A percentile compares a stretch with the other conserved stretches of the same genome.
Conservation (phyloP, 2,888 invertebrate genomes). For the Philereme vetulata region DNA sequence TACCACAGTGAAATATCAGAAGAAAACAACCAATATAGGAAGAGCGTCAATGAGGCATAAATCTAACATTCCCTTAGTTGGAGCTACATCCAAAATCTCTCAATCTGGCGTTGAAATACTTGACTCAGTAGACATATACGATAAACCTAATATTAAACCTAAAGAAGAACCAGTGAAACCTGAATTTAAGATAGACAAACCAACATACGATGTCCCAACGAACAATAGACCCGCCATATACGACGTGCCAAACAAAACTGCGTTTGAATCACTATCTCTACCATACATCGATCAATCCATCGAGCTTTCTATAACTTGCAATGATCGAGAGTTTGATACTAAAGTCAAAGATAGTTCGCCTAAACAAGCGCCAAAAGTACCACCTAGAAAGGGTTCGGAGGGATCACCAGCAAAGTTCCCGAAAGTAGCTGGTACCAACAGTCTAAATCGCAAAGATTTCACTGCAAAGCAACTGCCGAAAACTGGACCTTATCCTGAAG, state of each 20-base stretch:
- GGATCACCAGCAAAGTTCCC: conserved; percentile 62
- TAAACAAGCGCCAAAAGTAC: conserved; percentile 56
- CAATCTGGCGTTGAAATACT: conserved; percentile 77
- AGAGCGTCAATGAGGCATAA: conserved; percentile 68
- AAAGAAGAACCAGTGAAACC: conserved; percentile 61
- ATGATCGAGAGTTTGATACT: conserved; percentile 79
- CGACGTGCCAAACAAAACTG: conserved; percentile 75
- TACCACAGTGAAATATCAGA: conserved; percentile 71
- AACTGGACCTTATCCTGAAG: conserved; percentile 68
- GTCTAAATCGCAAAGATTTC: conserved; percentile 72
- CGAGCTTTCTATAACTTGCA: conserved; percentile 75
- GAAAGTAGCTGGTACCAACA: conserved; percentile 66
- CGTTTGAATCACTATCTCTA: conserved; percentile 73
- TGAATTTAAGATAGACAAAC: conserved; percentile 68
- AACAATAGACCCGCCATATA: conserved; percentile 76
- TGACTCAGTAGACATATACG: conserved; percentile 77
- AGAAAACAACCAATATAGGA: conserved; percentile 61
- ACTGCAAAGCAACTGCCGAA: conserved; percentile 65
- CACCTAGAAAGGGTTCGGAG: conserved; percentile 48
- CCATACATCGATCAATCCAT: conserved; percentile 79
- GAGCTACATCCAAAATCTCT: conserved; percentile 79
- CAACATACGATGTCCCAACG: conserved; percentile 76
- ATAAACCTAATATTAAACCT: conserved; percentile 63
- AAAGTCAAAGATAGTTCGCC: conserved; percentile 72
- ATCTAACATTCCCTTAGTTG: conserved; percentile 78